A percentile compares a stretch with the other conserved stretches of the same genome.
phyloP scores from a whole-genome alignment of 2,113 vertebrate species.

The Grammomys dolichurus region DNA sequence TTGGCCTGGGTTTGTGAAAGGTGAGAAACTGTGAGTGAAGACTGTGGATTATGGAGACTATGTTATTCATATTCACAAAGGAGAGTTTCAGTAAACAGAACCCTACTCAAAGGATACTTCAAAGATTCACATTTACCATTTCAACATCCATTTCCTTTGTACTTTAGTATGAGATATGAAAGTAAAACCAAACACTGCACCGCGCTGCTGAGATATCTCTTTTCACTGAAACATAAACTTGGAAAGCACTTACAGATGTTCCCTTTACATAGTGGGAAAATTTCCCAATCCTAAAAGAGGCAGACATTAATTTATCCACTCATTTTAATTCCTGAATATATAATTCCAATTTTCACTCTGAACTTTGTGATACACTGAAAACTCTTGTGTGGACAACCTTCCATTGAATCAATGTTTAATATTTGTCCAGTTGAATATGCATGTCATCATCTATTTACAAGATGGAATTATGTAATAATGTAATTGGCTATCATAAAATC shows the following conservation, averaged over 20 bases:
- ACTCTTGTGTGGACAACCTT: slow-evolving; percentile 15
- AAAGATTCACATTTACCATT: not conserved
- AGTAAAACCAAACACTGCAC: not conserved
- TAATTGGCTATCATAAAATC: slow-evolving; percentile 53
- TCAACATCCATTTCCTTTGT: not conserved
- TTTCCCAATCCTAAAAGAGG: not conserved
- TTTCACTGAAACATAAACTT: not conserved
- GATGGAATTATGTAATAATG: not conserved
- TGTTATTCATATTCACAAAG: not conserved
- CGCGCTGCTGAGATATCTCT: not conserved
- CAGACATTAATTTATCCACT: slow-evolving; percentile 20
- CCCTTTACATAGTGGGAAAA: slow-evolving; percentile 39
- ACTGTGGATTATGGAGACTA: not conserved
- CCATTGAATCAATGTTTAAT: slow-evolving; percentile 59
- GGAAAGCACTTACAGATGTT: slow-evolving; percentile 18
- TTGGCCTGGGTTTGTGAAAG: slow-evolving; percentile 46
- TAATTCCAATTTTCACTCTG: not conserved
- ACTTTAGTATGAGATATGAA: not conserved
- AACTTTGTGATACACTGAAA: not conserved
- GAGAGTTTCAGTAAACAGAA: not conserved
- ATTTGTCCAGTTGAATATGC: slow-evolving; percentile 65
- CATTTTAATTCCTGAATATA: slow-evolving; percentile 45
- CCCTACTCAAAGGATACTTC: not conserved
- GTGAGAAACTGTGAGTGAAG: not conserved
- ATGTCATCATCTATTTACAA: slow-evolving; percentile 58